Conservation (phyloP, 2,113 vertebrate species). For the Stigmatopora argus region DNA sequence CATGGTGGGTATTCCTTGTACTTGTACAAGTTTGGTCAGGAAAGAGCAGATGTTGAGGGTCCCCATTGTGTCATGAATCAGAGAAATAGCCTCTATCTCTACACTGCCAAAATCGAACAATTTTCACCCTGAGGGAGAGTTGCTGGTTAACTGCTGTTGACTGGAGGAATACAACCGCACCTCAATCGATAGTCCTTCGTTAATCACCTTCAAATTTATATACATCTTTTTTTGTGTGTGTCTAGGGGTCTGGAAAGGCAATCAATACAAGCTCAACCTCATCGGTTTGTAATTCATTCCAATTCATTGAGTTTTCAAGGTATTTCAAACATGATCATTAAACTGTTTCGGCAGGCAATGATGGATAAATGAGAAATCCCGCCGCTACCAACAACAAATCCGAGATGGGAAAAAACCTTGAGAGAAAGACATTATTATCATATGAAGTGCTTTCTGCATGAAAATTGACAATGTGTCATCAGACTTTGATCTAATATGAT, state of each 20-base stretch:
- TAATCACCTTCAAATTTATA: conserved; percentile 44
- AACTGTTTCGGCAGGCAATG: not conserved
- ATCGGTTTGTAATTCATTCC: conserved; percentile 73
- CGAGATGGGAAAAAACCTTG: not conserved
- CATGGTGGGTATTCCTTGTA: not conserved
- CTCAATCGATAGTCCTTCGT: conserved; percentile 62
- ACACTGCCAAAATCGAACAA: conserved; percentile 4
- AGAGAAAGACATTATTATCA: not conserved
- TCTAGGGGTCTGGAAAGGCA: conserved; percentile 52
- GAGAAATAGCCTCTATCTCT: not conserved
- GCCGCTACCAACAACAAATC: not conserved
- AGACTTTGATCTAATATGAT: not conserved
- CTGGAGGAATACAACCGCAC: conserved; percentile 49
- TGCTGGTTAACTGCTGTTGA: conserved; percentile 55
- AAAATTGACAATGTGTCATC: not conserved
- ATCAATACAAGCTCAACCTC: conserved; percentile 65
- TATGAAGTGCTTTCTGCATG: not conserved
- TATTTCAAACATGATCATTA: not conserved
- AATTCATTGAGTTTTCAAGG: conserved; percentile 65
- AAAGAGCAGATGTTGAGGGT: not conserved
- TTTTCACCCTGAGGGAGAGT: conserved; percentile 29
- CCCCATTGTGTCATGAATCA: not conserved
- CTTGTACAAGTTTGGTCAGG: not conserved
- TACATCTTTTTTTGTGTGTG: conserved; percentile 19
- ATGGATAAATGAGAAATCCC: not conserved